Base-by-base conservation (phyloP, 2,888 invertebrate genomes). In the Zelleria hepariella region DNA sequence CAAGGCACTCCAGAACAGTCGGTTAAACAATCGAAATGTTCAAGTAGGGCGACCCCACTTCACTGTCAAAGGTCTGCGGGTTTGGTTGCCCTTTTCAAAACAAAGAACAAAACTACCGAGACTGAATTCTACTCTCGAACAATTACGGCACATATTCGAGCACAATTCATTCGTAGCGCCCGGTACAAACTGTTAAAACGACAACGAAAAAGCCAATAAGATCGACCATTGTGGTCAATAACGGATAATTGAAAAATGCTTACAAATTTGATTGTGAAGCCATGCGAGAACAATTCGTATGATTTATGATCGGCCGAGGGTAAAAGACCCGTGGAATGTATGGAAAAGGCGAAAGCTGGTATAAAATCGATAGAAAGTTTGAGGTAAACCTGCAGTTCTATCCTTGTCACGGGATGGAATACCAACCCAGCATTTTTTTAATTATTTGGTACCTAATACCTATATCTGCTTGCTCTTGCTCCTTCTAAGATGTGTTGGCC, bases 171-270 rank as follows among this genome's bases (percentile, higher is more conserved):
- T 60, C 42, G 69, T 71, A 69, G 66, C 69, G 66, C 66, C 64
- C 62, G 57, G 68, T 71, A 80, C 77, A 82, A 82, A 81, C 81
- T 80, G 78, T 81, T 82, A 42, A 77, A 82, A 48, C 74, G 75
- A 75, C 72, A 70, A 62, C 73, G 74, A 85, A 84, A 84, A 81
- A 80, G 74, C 77, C 79, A 82, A 83, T 80, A 78, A 78, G 75
- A 76, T 74, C 73, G 73, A 62, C 77, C 78, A 82, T 84, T 86
- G 84, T 84, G 84, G 84, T 85, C 84, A 86, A 84, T 85, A 77
- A 82, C 78, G 81, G 73, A 82, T 86, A 86, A 87, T 86, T 86
- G 85, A 85, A 86, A 85, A 86, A 84, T 74, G 75, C 78, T 83
- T 78, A 82, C 83, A 84, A 84, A 83, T 85, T 82, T 75, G 82